Evolutionary conservation across 1,140 invertebrate genomes (phyloP), one percentile per base, ranked within the genome.

Genomic region (Diabrotica virgifera): DNA sequence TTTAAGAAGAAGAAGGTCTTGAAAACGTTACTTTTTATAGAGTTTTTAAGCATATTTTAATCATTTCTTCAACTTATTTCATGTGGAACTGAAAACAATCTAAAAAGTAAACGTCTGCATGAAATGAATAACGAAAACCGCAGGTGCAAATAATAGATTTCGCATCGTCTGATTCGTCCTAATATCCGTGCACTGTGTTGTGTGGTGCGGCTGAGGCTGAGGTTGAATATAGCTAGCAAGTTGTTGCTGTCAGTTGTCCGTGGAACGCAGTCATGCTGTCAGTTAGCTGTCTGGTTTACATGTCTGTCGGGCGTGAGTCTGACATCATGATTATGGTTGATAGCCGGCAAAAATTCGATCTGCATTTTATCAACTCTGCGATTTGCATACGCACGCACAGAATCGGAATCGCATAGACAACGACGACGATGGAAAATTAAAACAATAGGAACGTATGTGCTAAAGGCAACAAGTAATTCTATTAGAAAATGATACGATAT

Each of bases 281-380:
- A 72, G 73, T 74, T 73, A 72, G 59, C 71, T 74, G 73, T 74
- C 73, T 74, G 65, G 71, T 74, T 74, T 73, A 70, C 73, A 73
- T 72, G 70, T 71, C 73, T 70, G 70, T 69, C 59, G 65, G 68
- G 70, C 62, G 70, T 64, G 69, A 65, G 63, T 59, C 65, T 61
- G 71, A 65, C 71, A 69, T 69, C 67, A 54, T 69, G 69, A 71
- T 72, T 71, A 69, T 64, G 67, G 67, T 68, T 71, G 71, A 71
- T 69, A 69, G 69, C 71, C 69, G 59, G 67, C 66, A 74, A 74
- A 74, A 74, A 72, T 74, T 68, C 66, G 70, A 74, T 72, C 72
- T 71, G 64, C 72, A 72, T 74, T 74, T 74, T 72, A 74, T 74
- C 72, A 74, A 72, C 70, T 71, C 58, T 52, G 58, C 64, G 70